Evolutionary conservation across 2,113 vertebrate species (phyloP), one percentile per base, ranked within the genome.

Genomic region (Psammodynastes pulverulentus): DNA sequence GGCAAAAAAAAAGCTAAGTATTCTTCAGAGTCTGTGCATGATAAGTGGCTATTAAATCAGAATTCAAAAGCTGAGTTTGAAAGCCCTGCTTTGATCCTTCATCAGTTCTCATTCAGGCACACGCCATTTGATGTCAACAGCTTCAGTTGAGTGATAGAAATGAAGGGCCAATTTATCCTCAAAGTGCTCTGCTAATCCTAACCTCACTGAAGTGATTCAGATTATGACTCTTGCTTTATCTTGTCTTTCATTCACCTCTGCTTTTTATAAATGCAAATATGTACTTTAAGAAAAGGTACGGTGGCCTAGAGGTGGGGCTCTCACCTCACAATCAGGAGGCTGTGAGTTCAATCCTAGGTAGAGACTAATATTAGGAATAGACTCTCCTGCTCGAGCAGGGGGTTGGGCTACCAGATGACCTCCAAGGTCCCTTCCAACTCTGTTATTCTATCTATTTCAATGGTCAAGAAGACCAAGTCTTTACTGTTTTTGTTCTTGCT

Each of bases 21-120:
- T 92, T 92, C 43, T 94, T 58, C 52, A 67, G 43, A 26, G 2
- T 89, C 19, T 93, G 84, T 89, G 84, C 15, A 46, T 1, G 15
- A 2, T 54, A 93, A 93, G n/a, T 90, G 19, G 19, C 86, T 85
- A 91, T 90, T 43, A 93, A 79, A 43, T 45, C 67, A 91, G 91
- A 79, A 86, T 88, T 86, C 89, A 52, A 86, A 52, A 58, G 3
- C 56, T 13, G 86, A 58, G 89, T 52, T 48, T 26, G 39, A 86
- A 92, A 39, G 43, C 1, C 26, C 88, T 43, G 24, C 39, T 12
- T 72, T 62, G 23, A 93, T 51, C 43, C 58, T 86, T 87, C 21
- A 13, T 93, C 29, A 89, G 0, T 34, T 91, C 43, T 62, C 49
- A 26, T 84, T 84, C 43, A 90, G 39, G 85, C 48, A 89, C 29